Evolutionary conservation across 2,113 vertebrate species (phyloP).

Genomic region (Embiotoca jacksoni): DNA sequence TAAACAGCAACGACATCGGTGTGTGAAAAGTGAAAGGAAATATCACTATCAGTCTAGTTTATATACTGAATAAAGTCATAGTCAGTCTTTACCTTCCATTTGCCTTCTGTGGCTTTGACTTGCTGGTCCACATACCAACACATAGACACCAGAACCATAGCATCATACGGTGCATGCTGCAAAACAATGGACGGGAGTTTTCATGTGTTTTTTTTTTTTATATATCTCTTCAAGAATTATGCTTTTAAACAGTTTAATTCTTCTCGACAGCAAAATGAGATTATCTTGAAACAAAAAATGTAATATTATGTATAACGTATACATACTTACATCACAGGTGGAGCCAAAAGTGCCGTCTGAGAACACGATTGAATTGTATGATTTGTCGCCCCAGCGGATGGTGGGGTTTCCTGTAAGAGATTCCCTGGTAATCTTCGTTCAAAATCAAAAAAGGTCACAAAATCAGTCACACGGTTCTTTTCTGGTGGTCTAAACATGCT

Average conservation of each 20-base stretch:
- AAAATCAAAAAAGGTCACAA: constrained; percentile 20
- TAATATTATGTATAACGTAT: neutral
- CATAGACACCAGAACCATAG: constrained; percentile 90
- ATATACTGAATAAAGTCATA: neutral
- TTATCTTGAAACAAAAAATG: neutral
- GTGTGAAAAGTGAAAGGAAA: neutral
- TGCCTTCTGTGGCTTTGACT: constrained; percentile 87
- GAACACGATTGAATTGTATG: constrained; percentile 89
- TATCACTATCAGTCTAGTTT: neutral
- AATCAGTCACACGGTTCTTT: constrained; percentile 9
- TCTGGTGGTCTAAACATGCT: neutral
- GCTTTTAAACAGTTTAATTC: too few species aligned
- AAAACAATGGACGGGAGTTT: constrained; percentile 42
- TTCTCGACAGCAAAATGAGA: neutral
- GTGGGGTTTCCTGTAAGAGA: constrained; percentile 88
- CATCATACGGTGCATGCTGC: constrained; percentile 94
- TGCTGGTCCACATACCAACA: constrained; percentile 87
- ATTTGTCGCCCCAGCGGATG: constrained; percentile 97
- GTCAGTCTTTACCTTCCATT: constrained; percentile 90
- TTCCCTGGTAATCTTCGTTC: constrained; percentile 81
- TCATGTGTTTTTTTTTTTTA: too few species aligned
- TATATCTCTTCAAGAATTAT: too few species aligned
- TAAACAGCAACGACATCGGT: constrained; percentile 49
- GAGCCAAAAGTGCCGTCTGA: constrained; percentile 89
- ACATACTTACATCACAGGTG: constrained; percentile 91